Conservation (phyloP, 1,140 invertebrate genomes). For the Octopus bimaculoides region DNA sequence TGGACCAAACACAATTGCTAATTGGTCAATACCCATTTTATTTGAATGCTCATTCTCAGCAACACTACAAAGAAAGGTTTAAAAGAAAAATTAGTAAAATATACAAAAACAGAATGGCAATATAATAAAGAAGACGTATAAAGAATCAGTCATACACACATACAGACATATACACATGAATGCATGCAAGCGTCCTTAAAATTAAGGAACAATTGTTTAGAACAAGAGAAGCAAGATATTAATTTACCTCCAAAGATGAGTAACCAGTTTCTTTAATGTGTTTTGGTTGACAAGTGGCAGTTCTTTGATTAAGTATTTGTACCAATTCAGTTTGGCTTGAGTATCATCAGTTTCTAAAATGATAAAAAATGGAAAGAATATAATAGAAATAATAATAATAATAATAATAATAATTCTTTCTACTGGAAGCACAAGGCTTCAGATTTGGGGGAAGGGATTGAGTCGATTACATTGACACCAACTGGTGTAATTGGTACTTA, state of each 20-base stretch:
- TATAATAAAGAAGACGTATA: no score
- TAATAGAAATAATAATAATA: no score
- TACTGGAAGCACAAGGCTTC: no score
- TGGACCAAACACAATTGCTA: conserved; percentile 53
- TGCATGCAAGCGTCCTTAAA: no score
- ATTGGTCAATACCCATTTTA: conserved; percentile 43
- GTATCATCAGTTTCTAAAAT: conserved; percentile 30
- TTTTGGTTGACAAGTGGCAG: conserved; percentile 70
- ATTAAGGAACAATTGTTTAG: background rate
- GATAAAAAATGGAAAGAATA: no score
- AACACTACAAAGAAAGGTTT: conserved; percentile 33
- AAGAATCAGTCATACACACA: no score
- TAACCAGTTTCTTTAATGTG: conserved; percentile 73
- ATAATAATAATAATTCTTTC: no score
- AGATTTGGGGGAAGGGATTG: no score
- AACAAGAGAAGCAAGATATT: background rate
- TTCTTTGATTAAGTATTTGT: conserved; percentile 65
- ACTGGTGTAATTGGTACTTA: no score
- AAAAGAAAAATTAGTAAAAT: conserved; percentile 10
- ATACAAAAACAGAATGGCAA: no score
- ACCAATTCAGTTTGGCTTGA: conserved; percentile 40
- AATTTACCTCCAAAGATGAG: conserved; percentile 67
- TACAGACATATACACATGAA: no score
- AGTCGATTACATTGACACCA: no score
- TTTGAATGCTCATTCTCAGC: conserved; percentile 33